Evolutionary conservation across 1,140 invertebrate genomes (phyloP).

Genomic region (Zophobas morio): DNA sequence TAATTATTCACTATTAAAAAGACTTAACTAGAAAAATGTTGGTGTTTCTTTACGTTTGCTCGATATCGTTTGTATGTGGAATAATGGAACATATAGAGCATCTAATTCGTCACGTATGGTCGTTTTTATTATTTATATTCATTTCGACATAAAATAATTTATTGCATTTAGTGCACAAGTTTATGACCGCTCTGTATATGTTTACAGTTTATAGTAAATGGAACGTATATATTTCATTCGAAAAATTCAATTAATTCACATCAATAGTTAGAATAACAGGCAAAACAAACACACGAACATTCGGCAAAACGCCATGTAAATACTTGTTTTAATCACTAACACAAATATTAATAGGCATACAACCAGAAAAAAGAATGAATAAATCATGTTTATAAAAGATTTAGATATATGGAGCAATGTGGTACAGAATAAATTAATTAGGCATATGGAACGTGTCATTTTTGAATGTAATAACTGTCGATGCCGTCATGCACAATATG

Average conservation of each 20-base stretch:
- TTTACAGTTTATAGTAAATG: no score
- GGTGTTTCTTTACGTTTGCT: no score
- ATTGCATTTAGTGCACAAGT: no score
- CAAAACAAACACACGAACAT: conserved; percentile 44
- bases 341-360: conserved; percentile 37
- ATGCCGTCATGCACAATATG: conserved; percentile 41
- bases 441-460: conserved; percentile 32
- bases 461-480: conserved; percentile 31
- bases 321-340: conserved; percentile 46
- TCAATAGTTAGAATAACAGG: conserved; percentile 24
- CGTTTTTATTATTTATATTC: no score
- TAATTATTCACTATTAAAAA: no score
- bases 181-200: no score
- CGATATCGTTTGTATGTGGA: no score
- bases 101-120: no score
- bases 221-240: background rate
- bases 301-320: conserved; percentile 36
- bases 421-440: conserved; percentile 34
- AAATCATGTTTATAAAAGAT: conserved; percentile 37
- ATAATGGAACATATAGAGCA: no score
- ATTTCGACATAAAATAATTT: no score
- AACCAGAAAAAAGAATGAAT: conserved; percentile 29
- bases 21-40: no score
- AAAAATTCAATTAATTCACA: conserved; percentile 25
- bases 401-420: conserved; percentile 25